These are phyloP conservation scores for Ditylenchus weischeri DNA, from an alignment of 2,888 invertebrate species.

Conservation along the genomic window DNA sequence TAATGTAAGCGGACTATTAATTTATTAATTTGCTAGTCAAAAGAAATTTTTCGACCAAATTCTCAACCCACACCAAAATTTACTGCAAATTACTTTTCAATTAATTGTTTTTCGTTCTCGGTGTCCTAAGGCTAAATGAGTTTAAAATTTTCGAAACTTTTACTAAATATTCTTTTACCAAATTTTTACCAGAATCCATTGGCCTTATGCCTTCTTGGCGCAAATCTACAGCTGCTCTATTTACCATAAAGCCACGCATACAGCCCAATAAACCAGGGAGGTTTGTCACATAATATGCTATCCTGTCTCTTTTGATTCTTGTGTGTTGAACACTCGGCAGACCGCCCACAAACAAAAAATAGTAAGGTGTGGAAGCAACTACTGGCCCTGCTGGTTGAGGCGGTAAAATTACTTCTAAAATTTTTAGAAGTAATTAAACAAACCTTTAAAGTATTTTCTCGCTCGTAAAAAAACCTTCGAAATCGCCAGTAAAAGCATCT, in stretches of 20 bases:
- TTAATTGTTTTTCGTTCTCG: too few relatives aligned
- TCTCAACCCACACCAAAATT: neutral
- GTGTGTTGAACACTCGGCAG: slow-evolving; percentile 26
- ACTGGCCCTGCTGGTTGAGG: slow-evolving; percentile 29
- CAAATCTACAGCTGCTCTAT: slow-evolving; percentile 25
- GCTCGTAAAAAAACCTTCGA: neutral
- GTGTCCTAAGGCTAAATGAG: too few relatives aligned
- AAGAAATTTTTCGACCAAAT: too few relatives aligned
- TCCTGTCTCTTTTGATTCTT: slow-evolving; percentile 11
- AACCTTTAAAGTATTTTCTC: neutral
- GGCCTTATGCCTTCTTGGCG: slow-evolving; percentile 20
- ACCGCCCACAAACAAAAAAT: slow-evolving; percentile 38
- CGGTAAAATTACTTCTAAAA: slow-evolving; percentile 36
- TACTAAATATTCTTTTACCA: neutral
- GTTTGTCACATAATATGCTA: slow-evolving; percentile 40
- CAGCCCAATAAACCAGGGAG: slow-evolving; percentile 48
- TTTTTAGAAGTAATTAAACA: too few relatives aligned
- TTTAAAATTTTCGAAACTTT: neutral
- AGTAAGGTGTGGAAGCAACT: slow-evolving; percentile 25
- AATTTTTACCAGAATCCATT: slow-evolving; percentile 23
- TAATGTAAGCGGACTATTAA: too few relatives aligned
- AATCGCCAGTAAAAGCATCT: slow-evolving; percentile 11
- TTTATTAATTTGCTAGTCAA: too few relatives aligned
- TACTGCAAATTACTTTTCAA: too few relatives aligned
- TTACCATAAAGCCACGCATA: slow-evolving; percentile 44